Base-by-base conservation (phyloP, 1,140 invertebrate species). In the Epicauta chinensis region DNA sequence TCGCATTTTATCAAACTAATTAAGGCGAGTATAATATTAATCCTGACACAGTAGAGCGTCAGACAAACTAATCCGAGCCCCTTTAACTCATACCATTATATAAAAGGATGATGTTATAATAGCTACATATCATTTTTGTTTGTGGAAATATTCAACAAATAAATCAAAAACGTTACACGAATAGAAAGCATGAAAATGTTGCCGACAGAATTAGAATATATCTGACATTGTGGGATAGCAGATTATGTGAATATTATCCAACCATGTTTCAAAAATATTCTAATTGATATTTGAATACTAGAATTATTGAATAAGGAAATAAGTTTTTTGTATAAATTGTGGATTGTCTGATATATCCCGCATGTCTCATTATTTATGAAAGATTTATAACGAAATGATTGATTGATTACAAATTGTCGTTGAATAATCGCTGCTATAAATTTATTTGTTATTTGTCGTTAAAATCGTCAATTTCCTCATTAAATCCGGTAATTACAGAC, bases 1-100 rank as follows among this genome's bases (percentile, higher is more conserved):
- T 47, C 45, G 45, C 45, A 47, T 47, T 47, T 47, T 47, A 47
- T 47, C 45, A 47, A 47, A 47, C 45, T 47, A 47, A 47, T 47
- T 47, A 47, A 47, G 45, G 45, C 45, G 45, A 47, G 45, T 47
- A 47, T 47, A 47, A 47, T 47, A 47, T 47, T 47, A 47, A 47
- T 47, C 45, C 45, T 47, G 37, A 47, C 45, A 47, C 45, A 36
- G 45, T 47, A 34, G 45, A 37, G 45, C 45, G 45, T 23, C 45
- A 47, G 45, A 47, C 45, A 47, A 47, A 47, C 45, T 47, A 47
- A 47, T 47, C 45, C 45, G 17, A 29, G 16, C 45, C 45, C 23
- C 2, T 23, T 23, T 23, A 3, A 23, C 23, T 23, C 23, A 23
- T 7, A 23, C 23, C 23, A 23, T 23, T 23, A 23, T 34, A 47